Percentiles rank a stretch among this genome's conserved stretches.
phyloP scores from a whole-genome alignment of 2,113 vertebrate species.

The Chiloscyllium plagiosum region DNA sequence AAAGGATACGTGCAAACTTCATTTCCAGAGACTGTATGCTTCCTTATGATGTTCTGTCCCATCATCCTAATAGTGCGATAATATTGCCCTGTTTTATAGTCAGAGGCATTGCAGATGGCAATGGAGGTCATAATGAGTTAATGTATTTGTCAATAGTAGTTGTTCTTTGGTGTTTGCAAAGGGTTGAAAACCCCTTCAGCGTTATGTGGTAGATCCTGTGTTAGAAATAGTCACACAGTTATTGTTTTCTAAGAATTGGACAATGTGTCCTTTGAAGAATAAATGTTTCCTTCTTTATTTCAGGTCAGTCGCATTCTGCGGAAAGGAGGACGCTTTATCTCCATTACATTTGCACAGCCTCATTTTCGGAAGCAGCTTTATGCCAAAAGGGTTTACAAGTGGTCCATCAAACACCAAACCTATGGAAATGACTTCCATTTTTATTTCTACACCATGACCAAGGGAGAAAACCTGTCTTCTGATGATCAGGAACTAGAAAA shows the following conservation, averaged over 20 bases:
- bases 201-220: background rate
- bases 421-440: slow-evolving; percentile 77
- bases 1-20: too few relatives aligned
- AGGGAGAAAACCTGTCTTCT: slow-evolving; percentile 66
- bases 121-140: too few relatives aligned
- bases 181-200: background rate
- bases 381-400: slow-evolving; percentile 65
- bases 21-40: too few relatives aligned
- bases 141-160: too few relatives aligned
- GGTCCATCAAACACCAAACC: slow-evolving; percentile 67
- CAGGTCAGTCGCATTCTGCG: slow-evolving; percentile 80
- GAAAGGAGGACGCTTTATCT: slow-evolving; percentile 74
- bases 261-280: background rate
- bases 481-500: slow-evolving; percentile 60
- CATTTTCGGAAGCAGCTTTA: slow-evolving; percentile 79
- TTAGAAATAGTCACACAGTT: background rate
- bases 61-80: too few relatives aligned
- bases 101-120: too few relatives aligned
- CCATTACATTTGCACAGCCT: slow-evolving; percentile 77
- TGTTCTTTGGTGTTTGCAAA: too few relatives aligned
- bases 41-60: too few relatives aligned
- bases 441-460: slow-evolving; percentile 76
- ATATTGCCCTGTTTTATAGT: too few relatives aligned
- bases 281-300: background rate
- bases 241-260: background rate